Evolutionary conservation across 2,797 vertebrate genomes (phyloP), one percentile per base, ranked within the genome.

Genomic region (Hoplostethus mediterraneus): DNA sequence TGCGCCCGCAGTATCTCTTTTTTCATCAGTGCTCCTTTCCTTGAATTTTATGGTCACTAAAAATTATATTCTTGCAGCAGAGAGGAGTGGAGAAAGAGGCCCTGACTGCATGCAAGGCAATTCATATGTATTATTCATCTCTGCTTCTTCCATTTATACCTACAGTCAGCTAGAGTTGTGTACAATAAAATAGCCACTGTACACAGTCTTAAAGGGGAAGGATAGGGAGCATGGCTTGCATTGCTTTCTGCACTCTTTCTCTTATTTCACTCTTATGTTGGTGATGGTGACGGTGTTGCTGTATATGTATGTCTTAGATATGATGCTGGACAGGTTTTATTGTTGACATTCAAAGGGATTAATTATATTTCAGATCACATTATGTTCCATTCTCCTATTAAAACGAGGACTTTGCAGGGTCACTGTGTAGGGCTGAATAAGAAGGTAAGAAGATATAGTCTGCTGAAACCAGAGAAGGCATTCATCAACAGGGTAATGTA

Each of bases 61-160:
- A 91, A 92, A 89, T 84, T 67, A 85, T 78, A 81, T 83, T 83
- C 80, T 81, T 81, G 84, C 84, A 80, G 84, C 65, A 68, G 44
- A 49, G 68, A 40, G 42, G 8, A 61, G 67, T 28, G 31, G 51
- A 11, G 17, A 77, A 78, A 63, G 86, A 75, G 57, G 78, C 75
- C 59, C 68, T 73, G 77, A 33, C 75, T 90, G 84, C 84, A 92
- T 66, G 75, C 21, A 90, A 92, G 84, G 88, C 92, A 89, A 85
- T 84, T 81, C 59, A 79, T 71, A 93, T 94, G 88, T 86, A 92
- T 94, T 90, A 93, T 93, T 93, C 90, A 94, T 91, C 58, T 82
- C 79, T 90, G 63, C 85, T 75, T 83, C 85, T 84, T 87, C 87
- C 85, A 85, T 90, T 91, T 92, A 87, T 89, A 84, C 82, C 85